Base-by-base conservation (phyloP, 2,888 invertebrate genomes). In the Odontothrips loti region DNA sequence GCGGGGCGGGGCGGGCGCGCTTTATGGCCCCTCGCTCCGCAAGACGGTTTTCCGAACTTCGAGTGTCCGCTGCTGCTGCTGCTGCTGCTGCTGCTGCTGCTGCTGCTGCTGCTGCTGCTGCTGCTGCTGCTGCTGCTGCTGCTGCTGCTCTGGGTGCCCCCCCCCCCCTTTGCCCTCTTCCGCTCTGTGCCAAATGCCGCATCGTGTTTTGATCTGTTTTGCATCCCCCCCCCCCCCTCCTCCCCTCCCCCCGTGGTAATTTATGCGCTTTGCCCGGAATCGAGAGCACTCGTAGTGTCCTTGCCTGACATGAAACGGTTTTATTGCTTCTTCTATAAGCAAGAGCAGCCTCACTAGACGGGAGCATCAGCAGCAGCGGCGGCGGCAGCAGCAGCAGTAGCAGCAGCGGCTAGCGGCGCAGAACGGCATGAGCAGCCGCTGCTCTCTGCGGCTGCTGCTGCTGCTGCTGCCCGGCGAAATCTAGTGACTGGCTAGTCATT, bases 141-240 rank as follows among this genome's bases (percentile, higher is more conserved):
- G 34, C 34, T 43, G 34, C 34, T 43, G 34, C 34, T 43, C 6
- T 43, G 34, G 34, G 34, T 43, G 34, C 51, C 51, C 23, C 23
- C 23, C 68, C 23, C 68, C 4, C 68, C 23, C 23, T 3, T 23
- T 1, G n/a, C 23, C 23, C 68, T 27, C 23, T 75, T 75, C 68
- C 27, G 68, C 68, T 23, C 68, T 27, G 68, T 75, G 68, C 68
- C 68, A 75, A 75, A 75, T 75, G 27, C 68, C 68, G 68, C 68
- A 27, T 75, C 68, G 68, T 75, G 68, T 75, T 75, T 75, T 75
- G 68, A 75, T 75, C 68, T 75, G 68, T 75, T 75, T 75, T 75
- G 68, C 68, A 75, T 75, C 68, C 27, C 68, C 23, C 23, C 8
- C 68, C 34, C 34, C 34, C 34, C 3, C 34, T 6, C 34, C 34